Percentiles rank a stretch among this genome's conserved stretches.
Conservation (phyloP, 2,888 invertebrate species). For the Capitulum mitella region DNA sequence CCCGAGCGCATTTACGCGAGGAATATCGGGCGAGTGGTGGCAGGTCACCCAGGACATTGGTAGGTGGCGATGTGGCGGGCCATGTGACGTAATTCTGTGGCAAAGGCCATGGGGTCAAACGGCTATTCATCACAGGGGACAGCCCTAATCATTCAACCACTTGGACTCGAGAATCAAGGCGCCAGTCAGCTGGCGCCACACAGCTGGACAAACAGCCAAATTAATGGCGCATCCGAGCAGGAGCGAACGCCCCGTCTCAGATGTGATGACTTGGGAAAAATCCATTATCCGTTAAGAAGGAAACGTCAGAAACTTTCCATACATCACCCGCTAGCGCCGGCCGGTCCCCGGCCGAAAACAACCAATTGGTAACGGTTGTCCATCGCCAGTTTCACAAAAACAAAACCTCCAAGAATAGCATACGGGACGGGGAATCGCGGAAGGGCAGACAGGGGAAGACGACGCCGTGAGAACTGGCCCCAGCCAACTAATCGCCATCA, state of each 20-base stretch:
- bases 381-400: background rate
- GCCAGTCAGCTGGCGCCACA: background rate
- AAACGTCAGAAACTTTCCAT: background rate
- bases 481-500: no score
- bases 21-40: no score
- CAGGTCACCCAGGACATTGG: no score
- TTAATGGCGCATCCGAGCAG: background rate
- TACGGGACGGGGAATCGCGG: background rate
- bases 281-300: background rate
- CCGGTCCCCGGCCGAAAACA: background rate
- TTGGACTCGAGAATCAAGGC: background rate
- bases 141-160: background rate
- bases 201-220: background rate
- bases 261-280: no score
- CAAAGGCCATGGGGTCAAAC: background rate
- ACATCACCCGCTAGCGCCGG: background rate
- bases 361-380: background rate
- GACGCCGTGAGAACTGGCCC: background rate
- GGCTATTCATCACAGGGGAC: background rate
- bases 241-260: background rate
- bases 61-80: no score
- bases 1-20: no score
- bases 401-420: background rate
- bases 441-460: background rate
- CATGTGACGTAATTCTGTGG: no score